Percentiles rank a stretch among this genome's conserved stretches.
phyloP scores from a whole-genome alignment of 2,888 invertebrate species.

The Sarcophaga variegata region DNA sequence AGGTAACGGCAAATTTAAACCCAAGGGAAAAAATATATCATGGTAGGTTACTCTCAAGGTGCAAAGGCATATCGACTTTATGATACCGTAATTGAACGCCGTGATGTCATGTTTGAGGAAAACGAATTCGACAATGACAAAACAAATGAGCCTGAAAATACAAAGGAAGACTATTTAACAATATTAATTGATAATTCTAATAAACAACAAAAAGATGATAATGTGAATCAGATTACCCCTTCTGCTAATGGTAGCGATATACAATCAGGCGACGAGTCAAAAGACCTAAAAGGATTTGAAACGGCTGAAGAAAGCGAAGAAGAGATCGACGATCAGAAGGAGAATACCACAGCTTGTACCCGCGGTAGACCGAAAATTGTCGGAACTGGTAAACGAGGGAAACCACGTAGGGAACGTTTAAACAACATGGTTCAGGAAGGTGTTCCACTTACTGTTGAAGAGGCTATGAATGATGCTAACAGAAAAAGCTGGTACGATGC shows the following conservation, averaged over 20 bases:
- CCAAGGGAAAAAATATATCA: conserved; percentile 38
- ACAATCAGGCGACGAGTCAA: no score
- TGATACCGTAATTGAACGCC: conserved; percentile 29
- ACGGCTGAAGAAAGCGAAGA: no score
- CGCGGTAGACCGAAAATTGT: conserved; percentile 1
- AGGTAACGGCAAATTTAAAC: conserved; percentile 54
- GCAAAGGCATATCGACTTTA: conserved; percentile 36
- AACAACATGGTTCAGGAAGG: no score
- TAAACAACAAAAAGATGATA: not conserved
- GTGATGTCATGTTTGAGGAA: conserved; percentile 52
- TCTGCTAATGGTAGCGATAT: no score
- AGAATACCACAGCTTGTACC: not conserved
- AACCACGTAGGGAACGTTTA: no score
- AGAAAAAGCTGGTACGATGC: no score
- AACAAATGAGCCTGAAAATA: not conserved
- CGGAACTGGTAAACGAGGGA: no score
- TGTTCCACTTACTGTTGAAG: no score
- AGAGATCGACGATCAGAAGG: not conserved
- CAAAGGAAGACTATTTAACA: not conserved
- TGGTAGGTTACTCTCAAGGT: conserved; percentile 42
- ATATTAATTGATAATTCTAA: not conserved
- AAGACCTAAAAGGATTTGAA: no score
- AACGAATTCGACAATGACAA: not conserved
- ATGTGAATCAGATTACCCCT: not conserved
- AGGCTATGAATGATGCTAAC: no score